Percentiles rank a stretch among this genome's conserved stretches.
Conservation (phyloP, 2,888 invertebrate species). For the Microplitis deprimator region DNA sequence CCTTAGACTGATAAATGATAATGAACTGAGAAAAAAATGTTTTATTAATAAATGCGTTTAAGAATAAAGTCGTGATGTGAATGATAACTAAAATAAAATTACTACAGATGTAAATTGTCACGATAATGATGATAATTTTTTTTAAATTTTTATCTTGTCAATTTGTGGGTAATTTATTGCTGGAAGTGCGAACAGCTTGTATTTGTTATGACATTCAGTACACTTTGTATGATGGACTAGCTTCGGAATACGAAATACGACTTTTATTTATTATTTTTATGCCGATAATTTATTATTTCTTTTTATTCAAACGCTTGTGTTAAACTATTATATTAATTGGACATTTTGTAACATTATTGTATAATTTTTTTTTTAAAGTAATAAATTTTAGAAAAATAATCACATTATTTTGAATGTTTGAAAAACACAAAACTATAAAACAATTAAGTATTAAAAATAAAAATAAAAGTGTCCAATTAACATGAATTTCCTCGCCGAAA, state of each 20-base stretch:
- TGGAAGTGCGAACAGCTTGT: constrained; percentile 20
- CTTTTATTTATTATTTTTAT: constrained; percentile 49
- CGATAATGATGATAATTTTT: not conserved
- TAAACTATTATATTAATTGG: not conserved
- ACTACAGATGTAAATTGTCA: not conserved
- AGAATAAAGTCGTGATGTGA: constrained; percentile 48
- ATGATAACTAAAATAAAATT: not conserved
- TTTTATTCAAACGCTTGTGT: not conserved
- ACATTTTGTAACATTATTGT: constrained; percentile 8
- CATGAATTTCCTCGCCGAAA: constrained; percentile 12
- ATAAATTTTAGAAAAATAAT: constrained; percentile 31
- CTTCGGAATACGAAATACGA: constrained; percentile 60
- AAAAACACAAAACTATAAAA: constrained; percentile 23
- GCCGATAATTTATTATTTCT: not conserved
- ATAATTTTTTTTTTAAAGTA: not conserved
- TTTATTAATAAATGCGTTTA: not conserved
- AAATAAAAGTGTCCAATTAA: constrained; percentile 44
- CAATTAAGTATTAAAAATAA: constrained; percentile 1
- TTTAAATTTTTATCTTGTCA: constrained; percentile 32
- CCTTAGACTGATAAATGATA: not conserved
- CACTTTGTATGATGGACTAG: constrained; percentile 64
- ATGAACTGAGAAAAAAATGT: not conserved
- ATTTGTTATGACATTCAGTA: constrained; percentile 55
- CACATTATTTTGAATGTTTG: not conserved
- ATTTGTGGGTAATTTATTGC: constrained; percentile 4